Evolutionary conservation across 1,140 invertebrate genomes (phyloP), one percentile per base, ranked within the genome.

Genomic region (Nymphalis io): DNA sequence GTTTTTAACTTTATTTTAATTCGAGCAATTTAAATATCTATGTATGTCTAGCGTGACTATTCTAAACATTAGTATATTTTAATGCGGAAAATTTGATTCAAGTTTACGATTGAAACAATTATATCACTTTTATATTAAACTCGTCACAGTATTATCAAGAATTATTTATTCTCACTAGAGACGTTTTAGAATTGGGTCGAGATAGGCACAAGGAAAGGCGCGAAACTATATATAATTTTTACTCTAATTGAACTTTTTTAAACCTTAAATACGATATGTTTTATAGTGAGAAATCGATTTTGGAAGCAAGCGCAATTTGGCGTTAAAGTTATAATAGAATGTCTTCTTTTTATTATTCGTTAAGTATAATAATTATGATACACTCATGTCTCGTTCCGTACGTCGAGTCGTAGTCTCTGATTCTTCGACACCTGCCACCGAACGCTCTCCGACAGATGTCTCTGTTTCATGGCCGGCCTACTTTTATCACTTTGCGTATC

Each of bases 281-380:
- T 70, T 85, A 73, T 59, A 75, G 78, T 82, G 83, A 83, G 79
- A 87, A 77, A 79, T 83, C 68, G 80, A 83, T 78, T 78, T 85
- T 91, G 89, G 89, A 91, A 91, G 89, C 86, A 81, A 87, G 83
- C 87, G 85, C 85, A 83, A 89, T 91, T 90, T 91, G 89, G 89
- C 89, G 83, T 84, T 83, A 74, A 66, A 72, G 61, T 75, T 75
- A 71, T 53, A 69, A 40, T 64, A 63, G 63, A 65, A 66, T 77
- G 66, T 70, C 61, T 80, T 76, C 40, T 74, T 51, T 64, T 72
- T 66, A 72, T 66, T 73, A 59, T 60, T 40, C 40, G 58, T 72
- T 55, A 68, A 57, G 60, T 33, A 42, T 64, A 33, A 33, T 33
- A 6, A 33, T 33, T 33, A 38, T 65, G 58, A 18, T 23, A 57